Evolutionary conservation across 2,888 invertebrate genomes (phyloP).

Genomic region (Chrysolina americana): DNA sequence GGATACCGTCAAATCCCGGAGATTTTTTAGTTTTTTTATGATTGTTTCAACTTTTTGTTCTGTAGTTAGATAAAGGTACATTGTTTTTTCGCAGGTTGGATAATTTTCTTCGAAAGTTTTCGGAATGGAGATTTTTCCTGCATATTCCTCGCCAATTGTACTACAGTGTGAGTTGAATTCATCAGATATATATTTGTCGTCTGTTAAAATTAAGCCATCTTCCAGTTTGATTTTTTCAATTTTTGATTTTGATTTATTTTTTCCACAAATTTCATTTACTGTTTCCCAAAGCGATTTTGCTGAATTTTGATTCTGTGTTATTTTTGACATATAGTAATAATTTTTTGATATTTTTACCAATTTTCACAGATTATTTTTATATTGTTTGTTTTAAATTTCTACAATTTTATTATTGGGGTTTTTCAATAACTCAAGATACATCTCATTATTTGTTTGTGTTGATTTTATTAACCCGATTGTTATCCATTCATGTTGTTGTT

Average conservation of each 20-base stretch:
- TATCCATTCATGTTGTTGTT: too few species aligned
- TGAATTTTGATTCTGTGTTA: not conserved
- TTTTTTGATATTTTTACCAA: not conserved
- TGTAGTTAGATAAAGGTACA: too few species aligned
- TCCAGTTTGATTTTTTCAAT: not conserved
- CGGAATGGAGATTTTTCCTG: too few species aligned
- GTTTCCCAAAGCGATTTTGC: not conserved
- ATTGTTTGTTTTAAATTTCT: not conserved
- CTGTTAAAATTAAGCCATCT: too few species aligned
- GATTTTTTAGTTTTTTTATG: too few species aligned
- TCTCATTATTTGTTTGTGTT: not conserved
- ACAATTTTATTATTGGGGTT: not conserved
- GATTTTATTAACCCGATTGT: not conserved
- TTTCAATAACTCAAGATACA: not conserved
- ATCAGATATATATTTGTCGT: too few species aligned
- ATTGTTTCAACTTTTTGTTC: too few species aligned
- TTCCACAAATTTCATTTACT: not conserved
- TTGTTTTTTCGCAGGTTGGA: too few species aligned
- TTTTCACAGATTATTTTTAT: not conserved
- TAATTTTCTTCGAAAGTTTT: too few species aligned
- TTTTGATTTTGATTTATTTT: not conserved
- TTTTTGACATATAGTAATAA: not conserved
- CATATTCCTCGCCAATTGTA: too few species aligned
- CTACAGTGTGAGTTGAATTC: too few species aligned
- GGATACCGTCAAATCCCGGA: too few species aligned